A percentile compares a stretch with the other conserved stretches of the same genome.
phyloP scores from a whole-genome alignment of 2,797 vertebrate genomes.

The Avahi laniger region DNA sequence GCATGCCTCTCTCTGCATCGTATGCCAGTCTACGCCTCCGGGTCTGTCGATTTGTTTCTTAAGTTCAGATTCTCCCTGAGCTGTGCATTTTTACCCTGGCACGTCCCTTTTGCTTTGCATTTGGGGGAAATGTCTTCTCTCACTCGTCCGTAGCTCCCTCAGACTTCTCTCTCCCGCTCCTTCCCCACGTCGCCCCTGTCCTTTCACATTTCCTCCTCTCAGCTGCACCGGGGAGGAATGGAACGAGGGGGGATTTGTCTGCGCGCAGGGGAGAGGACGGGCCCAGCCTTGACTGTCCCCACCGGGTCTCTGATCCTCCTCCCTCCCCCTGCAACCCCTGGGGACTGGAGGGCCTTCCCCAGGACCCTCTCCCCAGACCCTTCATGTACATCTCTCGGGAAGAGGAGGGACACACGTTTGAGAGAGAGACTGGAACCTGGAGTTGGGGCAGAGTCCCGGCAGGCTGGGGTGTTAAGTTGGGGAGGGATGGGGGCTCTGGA shows the following conservation, averaged over 20 bases:
- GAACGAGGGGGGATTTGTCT: neutral
- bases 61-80: neutral
- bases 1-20: neutral
- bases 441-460: neutral
- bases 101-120: neutral
- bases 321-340: neutral
- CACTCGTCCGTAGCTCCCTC: neutral
- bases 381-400: neutral
- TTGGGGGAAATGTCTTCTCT: slow-evolving; percentile 4
- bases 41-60: neutral
- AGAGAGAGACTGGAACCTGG: neutral
- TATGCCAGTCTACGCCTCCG: neutral
- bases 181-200: neutral
- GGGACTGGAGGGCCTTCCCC: neutral
- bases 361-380: neutral
- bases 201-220: neutral
- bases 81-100: neutral
- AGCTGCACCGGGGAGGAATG: neutral
- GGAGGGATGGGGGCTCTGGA: neutral
- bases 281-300: neutral
- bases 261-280: neutral
- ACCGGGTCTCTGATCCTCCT: neutral
- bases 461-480: neutral
- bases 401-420: neutral
- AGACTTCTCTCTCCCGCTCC: neutral